phyloP scores from a whole-genome alignment of 2,797 vertebrate genomes.

The Hirundo rustica region DNA sequence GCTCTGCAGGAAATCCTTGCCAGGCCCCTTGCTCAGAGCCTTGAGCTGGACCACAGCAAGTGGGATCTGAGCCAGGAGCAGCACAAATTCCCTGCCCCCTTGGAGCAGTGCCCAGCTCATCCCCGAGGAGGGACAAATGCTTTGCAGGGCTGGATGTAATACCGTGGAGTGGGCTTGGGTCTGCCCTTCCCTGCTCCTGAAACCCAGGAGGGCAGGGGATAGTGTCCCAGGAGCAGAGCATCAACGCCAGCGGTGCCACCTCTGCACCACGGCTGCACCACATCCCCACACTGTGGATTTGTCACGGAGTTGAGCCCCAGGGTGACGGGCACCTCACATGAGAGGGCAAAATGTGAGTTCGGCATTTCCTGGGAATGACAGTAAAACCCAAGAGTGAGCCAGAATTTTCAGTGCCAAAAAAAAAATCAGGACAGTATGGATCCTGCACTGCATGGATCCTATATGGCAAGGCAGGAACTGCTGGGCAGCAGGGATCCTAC shows the following conservation, averaged over 20 bases:
- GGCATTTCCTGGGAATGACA: not conserved
- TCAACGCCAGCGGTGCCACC: not conserved
- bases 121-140: accelerated
- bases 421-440: not conserved
- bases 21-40: not conserved
- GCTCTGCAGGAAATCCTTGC: not conserved
- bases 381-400: not conserved
- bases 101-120: not conserved
- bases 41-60: not conserved
- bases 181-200: not conserved
- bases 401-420: not conserved
- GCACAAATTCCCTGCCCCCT: not conserved
- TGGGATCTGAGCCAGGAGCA: not conserved
- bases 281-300: not conserved
- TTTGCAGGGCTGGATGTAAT: not conserved
- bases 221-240: not conserved
- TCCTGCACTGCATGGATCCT: not conserved
- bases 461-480: not conserved
- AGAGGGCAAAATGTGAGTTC: not conserved
- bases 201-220: not conserved
- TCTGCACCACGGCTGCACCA: not conserved
- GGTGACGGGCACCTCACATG: not conserved
- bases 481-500: not conserved
- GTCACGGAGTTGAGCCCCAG: not conserved
- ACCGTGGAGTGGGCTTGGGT: not conserved